These are phyloP conservation scores for Upupa epops DNA, from an alignment of 2,113 vertebrate species.

Conservation along the genomic window DNA sequence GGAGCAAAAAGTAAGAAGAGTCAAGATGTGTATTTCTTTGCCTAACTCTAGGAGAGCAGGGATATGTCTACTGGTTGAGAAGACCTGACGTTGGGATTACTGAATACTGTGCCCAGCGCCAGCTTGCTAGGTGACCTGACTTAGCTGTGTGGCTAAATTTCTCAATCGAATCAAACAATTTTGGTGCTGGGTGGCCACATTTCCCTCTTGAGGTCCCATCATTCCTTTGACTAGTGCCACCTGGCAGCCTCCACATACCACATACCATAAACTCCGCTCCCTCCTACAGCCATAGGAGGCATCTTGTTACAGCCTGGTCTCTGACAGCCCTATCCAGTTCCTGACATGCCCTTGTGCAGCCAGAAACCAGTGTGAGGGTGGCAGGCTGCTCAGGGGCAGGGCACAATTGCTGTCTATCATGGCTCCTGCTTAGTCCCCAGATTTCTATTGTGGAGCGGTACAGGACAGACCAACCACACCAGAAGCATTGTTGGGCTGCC, in stretches of 20 bases:
- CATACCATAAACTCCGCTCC: not conserved
- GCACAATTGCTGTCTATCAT: not conserved
- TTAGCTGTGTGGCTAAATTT: not conserved
- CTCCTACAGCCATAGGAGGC: not conserved
- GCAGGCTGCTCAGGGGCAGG: not conserved
- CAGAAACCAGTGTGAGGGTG: not conserved
- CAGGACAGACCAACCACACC: not conserved
- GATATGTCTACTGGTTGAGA: not conserved
- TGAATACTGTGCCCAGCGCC: not conserved
- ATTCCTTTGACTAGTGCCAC: not conserved
- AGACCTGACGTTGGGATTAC: not conserved
- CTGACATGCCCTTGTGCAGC: not conserved
- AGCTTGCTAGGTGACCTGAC: not conserved
- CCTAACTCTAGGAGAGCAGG: not conserved
- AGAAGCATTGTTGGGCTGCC: not conserved
- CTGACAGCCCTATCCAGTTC: slow-evolving; percentile 39
- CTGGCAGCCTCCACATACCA: not conserved
- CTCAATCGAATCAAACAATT: not conserved
- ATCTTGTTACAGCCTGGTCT: slow-evolving; percentile 35
- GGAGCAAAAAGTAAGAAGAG: not conserved
- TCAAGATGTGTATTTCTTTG: not conserved
- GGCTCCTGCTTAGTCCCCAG: not conserved
- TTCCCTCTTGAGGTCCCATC: not conserved
- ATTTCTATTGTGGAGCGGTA: not conserved
- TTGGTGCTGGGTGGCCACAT: not conserved